phyloP scores from a whole-genome alignment of 2,888 invertebrate species.

The Idaea dimidiata region DNA sequence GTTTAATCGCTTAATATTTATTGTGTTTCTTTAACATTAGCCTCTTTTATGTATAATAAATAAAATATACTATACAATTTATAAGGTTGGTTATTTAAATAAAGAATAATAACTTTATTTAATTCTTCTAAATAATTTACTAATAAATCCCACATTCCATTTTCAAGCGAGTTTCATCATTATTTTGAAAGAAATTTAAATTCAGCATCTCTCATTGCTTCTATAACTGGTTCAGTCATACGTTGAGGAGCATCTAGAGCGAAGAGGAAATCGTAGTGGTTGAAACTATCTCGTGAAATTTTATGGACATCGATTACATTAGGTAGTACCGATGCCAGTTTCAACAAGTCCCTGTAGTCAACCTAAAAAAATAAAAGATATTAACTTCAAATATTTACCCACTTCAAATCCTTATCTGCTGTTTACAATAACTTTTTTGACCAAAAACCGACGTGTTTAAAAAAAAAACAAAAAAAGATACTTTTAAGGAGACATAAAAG shows the following conservation, averaged over 20 bases:
- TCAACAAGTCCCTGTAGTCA: slow-evolving; percentile 34
- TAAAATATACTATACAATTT: not conserved
- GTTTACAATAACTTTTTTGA: too few species aligned
- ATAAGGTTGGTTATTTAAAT: not conserved
- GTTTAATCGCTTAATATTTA: not conserved
- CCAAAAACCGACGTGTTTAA: too few species aligned
- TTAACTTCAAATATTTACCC: too few species aligned
- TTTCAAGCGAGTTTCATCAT: not conserved
- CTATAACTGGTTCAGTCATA: slow-evolving; percentile 38
- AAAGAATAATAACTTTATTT: too few species aligned
- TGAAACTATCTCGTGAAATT: slow-evolving; percentile 36
- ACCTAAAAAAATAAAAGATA: not conserved
- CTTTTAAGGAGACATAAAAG: too few species aligned
- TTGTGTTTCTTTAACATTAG: not conserved
- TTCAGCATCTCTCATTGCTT: slow-evolving; percentile 40
- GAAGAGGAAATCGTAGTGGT: slow-evolving; percentile 56
- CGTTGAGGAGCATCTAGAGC: slow-evolving; percentile 33
- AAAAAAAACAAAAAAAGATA: too few species aligned
- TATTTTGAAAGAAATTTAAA: slow-evolving; percentile 23
- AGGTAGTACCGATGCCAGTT: slow-evolving; percentile 32
- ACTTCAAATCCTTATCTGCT: too few species aligned
- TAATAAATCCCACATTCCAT: not conserved
- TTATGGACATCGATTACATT: slow-evolving; percentile 32
- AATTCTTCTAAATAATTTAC: too few species aligned
- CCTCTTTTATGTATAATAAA: not conserved